Evolutionary conservation across 2,797 vertebrate species (phyloP).

Genomic region (Pitangus sulphuratus): DNA sequence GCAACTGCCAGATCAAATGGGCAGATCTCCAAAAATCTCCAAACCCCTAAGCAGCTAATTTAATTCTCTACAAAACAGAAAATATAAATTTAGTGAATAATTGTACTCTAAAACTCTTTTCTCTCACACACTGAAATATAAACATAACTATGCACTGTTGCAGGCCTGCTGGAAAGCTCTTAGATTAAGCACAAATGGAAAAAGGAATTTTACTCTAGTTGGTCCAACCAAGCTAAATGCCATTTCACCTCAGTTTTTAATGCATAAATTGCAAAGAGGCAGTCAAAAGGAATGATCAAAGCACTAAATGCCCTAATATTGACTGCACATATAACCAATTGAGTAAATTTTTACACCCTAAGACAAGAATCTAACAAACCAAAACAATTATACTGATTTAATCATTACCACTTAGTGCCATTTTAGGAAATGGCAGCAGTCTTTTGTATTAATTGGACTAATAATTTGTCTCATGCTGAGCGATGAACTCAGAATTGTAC

Average conservation of each 20-base stretch:
- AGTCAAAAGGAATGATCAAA: not conserved
- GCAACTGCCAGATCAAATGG: not conserved
- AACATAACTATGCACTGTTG: not conserved
- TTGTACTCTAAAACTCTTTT: not conserved
- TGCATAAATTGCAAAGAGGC: not conserved
- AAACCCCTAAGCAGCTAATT: not conserved
- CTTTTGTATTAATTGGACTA: not conserved
- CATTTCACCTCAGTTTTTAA: not conserved
- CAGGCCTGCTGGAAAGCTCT: not conserved
- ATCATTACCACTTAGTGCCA: not conserved
- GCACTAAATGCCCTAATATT: not conserved
- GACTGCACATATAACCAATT: not conserved
- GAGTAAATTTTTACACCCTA: not conserved
- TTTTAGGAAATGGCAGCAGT: not conserved
- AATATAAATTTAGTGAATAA: not conserved
- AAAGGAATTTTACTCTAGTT: not conserved
- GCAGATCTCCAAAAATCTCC: not conserved
- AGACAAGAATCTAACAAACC: not conserved
- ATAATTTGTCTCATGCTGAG: not conserved
- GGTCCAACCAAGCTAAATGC: not conserved
- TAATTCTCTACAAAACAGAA: not conserved
- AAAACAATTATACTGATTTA: not conserved
- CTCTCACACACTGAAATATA: not conserved
- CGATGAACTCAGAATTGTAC: not conserved
- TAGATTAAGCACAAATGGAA: not conserved